Base-by-base conservation (phyloP, 2,113 vertebrate species). In the Takifugu bimaculatus region DNA sequence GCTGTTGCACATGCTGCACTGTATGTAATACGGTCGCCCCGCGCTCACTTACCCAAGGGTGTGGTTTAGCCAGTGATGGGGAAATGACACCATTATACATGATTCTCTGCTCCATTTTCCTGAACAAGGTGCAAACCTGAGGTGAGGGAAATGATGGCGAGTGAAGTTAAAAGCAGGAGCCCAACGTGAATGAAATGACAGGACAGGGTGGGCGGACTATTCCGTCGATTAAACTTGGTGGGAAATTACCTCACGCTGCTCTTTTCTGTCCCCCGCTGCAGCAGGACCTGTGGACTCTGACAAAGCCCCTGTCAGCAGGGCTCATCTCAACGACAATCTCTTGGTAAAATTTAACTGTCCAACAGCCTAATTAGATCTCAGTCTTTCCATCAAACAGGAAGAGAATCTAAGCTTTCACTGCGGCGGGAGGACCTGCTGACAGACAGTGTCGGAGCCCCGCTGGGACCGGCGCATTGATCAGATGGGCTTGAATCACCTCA, bases 281-380 rank as follows among this genome's bases (percentile, higher is more conserved):
- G 68, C 70, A 50, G 57, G 75, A 72, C 64, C 53, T 68, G 79
- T 74, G 53, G 57, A 57, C 58, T 47, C 54, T 61, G 43, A 75
- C 58, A 70, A 60, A 66, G 53, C 57, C 61, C 80, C 49, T 65
- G 73, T 74, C 65, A 75, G 68, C 68, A 75, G 54, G 62, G 67
- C 57, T 55, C 43, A 48, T 60, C 66, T 82, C 50, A 48, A 84
- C 72, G 65, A 71, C 68, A 61, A 65, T 74, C 61, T 63, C 75
- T 68, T 70, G 57, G 74, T 78, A 68, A 83, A 68, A 68, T 77
- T 60, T 78, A 74, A 83, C 78, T 72, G 63, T 69, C 73, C 80
- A 77, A 68, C 72, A 71, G 39, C 53, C 77, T 84, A 80, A 88
- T 88, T 88, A 84, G 68, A 71, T 82, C 57, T 70, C 59, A 63